These are phyloP conservation scores for Trichechus manatus DNA, from an alignment of 2,113 vertebrate species.

Conservation along the genomic window DNA sequence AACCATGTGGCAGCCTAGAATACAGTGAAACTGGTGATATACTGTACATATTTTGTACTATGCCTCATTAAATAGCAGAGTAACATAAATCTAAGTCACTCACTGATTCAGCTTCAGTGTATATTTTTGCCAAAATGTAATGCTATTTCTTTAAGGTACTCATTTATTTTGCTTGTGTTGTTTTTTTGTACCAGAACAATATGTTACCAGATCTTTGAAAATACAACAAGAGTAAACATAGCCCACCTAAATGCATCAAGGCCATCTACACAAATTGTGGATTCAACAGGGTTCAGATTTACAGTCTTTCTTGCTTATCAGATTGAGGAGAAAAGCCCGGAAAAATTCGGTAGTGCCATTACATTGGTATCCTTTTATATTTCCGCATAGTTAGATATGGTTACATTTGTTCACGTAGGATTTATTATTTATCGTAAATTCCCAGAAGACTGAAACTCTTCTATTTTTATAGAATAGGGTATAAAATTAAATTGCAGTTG, in stretches of 20 bases:
- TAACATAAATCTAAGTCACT: background rate
- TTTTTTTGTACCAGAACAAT: background rate
- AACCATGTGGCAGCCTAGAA: rapidly evolving
- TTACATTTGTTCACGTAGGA: background rate
- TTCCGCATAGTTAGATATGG: background rate
- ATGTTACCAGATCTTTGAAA: background rate
- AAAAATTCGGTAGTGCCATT: background rate
- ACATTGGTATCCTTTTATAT: background rate
- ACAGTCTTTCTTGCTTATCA: background rate
- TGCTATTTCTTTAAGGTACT: background rate
- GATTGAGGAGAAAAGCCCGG: background rate
- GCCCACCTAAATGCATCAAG: background rate
- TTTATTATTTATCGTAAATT: background rate
- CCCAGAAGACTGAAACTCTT: background rate
- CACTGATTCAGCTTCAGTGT: background rate
- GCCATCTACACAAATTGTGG: background rate
- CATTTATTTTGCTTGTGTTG: background rate
- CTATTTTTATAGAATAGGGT: background rate
- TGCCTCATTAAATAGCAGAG: background rate
- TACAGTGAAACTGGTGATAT: background rate
- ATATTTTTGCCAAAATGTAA: background rate
- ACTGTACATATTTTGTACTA: background rate
- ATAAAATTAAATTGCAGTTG: background rate
- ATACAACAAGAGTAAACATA: background rate
- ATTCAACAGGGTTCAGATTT: background rate